Evolutionary conservation across 1,140 invertebrate species (phyloP), one percentile per base, ranked within the genome.

Genomic region (Magallana gigas): DNA sequence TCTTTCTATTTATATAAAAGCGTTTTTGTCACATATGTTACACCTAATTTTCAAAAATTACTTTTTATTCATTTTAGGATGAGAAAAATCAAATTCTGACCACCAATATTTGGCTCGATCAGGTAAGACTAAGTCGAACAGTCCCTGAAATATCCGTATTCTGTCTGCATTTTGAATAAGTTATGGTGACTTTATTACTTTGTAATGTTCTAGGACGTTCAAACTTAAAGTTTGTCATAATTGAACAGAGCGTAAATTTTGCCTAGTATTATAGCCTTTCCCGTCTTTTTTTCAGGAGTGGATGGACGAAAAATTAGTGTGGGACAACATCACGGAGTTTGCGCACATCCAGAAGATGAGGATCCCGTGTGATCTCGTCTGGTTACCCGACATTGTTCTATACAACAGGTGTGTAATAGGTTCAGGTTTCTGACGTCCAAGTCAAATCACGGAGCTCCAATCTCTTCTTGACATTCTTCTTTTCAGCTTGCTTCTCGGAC

Each of bases 21-120:
- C 7, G 62, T 14, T 64, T n/a, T 64, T 16, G 14, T 64, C 14
- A 64, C 36, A 48, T 23, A 23, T 48, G 36, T 48, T 48, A 48
- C 5, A 5, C 36, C 36, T 48, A 48, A 48, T 48, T 23, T 23
- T 4, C 36, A 48, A 48, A 48, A 48, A 48, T 48, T 48, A 48
- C 6, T 81, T 83, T 71, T 12, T 87, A 88, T 86, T 82, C 84
- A 80, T 87, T 88, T 16, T 76, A 96, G 96, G 96, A 96, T 92
- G 96, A 96, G 91, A 96, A 96, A 90, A 96, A 96, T 90, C 96
- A 96, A 94, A 95, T 96, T 18, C 92, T 96, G 29, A 95, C 95
- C 36, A 96, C 95, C 8, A 96, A 96, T 91, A 95, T 96, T 18
- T 96, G 96, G 96, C 92, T 96, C 9, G 95, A 96, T 91, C 95